phyloP scores from a whole-genome alignment of 92 coral and sea anemone genomes.

The Chrysogorgia sp. region DNA sequence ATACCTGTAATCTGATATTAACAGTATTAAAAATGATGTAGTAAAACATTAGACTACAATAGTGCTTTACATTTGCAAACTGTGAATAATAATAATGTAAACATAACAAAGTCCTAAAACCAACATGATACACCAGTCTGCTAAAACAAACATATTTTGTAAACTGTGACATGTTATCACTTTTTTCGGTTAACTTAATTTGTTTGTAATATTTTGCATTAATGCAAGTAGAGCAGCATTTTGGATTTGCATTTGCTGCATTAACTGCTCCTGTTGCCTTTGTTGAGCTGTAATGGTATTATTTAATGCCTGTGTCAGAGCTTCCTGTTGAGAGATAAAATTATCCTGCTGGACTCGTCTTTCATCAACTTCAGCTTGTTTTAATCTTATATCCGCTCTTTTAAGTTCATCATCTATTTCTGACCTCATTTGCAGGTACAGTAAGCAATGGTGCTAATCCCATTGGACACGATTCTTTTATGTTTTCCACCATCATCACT shows the following conservation, averaged over 20 bases:
- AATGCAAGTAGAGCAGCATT: conserved; percentile 50
- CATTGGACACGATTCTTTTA: conserved; percentile 32
- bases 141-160: too few relatives aligned
- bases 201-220: conserved; percentile 41
- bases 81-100: too few relatives aligned
- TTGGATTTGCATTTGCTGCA: conserved; percentile 57
- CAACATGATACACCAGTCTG: too few relatives aligned
- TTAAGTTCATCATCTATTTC: conserved; percentile 38
- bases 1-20: too few relatives aligned
- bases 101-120: too few relatives aligned
- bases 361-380: conserved; percentile 42
- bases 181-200: background rate
- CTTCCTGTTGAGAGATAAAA: conserved; percentile 40
- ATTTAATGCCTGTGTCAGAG: conserved; percentile 37
- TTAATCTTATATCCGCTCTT: conserved; percentile 52
- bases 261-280: conserved; percentile 45
- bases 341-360: conserved; percentile 25
- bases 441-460: conserved; percentile 43
- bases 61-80: too few relatives aligned
- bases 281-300: conserved; percentile 36
- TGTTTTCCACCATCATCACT: conserved; percentile 20
- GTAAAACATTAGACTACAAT: too few relatives aligned
- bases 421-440: conserved; percentile 43
- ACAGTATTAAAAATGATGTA: too few relatives aligned
- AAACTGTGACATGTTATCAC: too few relatives aligned